phyloP scores from a whole-genome alignment of 2,888 invertebrate species.

The Drosophila atripex region DNA sequence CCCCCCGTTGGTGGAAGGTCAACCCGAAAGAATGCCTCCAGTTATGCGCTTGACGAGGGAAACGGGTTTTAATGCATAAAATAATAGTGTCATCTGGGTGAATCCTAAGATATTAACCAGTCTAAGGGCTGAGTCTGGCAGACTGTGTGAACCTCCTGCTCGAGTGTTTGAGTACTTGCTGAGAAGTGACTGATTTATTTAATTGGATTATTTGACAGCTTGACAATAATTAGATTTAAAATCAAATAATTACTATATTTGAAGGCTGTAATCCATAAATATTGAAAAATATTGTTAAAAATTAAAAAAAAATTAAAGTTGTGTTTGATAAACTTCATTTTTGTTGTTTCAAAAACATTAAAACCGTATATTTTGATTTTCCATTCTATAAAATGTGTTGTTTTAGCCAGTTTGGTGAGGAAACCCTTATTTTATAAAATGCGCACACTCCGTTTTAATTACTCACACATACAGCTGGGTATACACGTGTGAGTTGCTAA shows the following conservation, averaged over 20 bases:
- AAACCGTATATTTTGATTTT: not conserved
- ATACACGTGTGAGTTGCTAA: constrained; percentile 55
- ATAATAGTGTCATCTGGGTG: constrained; percentile 5
- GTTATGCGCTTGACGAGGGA: constrained; percentile 36
- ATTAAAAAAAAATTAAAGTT: no score
- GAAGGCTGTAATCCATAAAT: no score
- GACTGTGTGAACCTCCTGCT: constrained; percentile 3
- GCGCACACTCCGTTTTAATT: constrained; percentile 73
- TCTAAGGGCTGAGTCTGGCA: constrained; percentile 1
- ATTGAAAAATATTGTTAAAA: no score
- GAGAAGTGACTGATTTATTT: no score
- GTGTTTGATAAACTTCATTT: not conserved
- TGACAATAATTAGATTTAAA: no score
- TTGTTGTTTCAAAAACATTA: not conserved
- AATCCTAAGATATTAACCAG: constrained; percentile 17
- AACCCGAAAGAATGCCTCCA: constrained; percentile 54
- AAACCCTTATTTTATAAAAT: constrained; percentile 72
- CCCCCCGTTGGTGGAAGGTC: constrained; percentile 63
- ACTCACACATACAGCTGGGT: constrained; percentile 58
- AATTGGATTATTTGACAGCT: no score
- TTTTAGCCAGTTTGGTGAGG: constrained; percentile 22
- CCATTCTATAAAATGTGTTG: constrained; percentile 3
- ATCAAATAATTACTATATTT: no score
- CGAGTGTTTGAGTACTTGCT: not conserved
- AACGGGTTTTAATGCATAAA: constrained; percentile 3